Evolutionary conservation across 2,888 invertebrate genomes (phyloP).

Genomic region (Tenthredo notha): DNA sequence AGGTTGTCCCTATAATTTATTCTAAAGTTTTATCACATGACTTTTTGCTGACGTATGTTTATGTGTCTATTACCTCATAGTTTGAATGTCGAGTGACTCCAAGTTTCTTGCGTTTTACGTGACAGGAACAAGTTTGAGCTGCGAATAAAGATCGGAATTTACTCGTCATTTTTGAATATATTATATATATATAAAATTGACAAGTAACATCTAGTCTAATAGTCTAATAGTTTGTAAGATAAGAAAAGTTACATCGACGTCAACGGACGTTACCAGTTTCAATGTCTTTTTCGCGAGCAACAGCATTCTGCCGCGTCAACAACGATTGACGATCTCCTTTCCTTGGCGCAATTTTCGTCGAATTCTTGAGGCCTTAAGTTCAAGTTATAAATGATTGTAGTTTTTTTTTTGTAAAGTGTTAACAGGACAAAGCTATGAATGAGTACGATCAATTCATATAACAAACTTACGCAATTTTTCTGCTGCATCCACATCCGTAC

Average conservation of each 20-base stretch:
- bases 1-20: too few species aligned
- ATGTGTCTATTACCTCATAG: constrained; percentile 10
- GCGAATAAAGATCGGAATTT: background rate
- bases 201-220: background rate
- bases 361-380: constrained; percentile 1
- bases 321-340: background rate
- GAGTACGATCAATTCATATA: background rate
- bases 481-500: constrained; percentile 48
- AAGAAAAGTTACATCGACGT: background rate
- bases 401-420: background rate
- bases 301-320: constrained; percentile 19
- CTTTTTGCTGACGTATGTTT: background rate
- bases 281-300: constrained; percentile 27
- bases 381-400: background rate
- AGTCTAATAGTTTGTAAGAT: background rate
- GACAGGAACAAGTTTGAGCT: background rate
- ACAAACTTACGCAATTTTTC: constrained; percentile 40
- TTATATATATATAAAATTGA: background rate
- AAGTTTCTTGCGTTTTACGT: background rate
- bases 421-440: background rate
- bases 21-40: too few species aligned
- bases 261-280: constrained; percentile 14
- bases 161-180: background rate
- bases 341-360: constrained; percentile 1
- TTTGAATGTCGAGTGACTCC: background rate